A percentile compares a stretch with the other conserved stretches of the same genome.
Conservation (phyloP, 2,888 invertebrate species). For the Dryobota labecula region DNA sequence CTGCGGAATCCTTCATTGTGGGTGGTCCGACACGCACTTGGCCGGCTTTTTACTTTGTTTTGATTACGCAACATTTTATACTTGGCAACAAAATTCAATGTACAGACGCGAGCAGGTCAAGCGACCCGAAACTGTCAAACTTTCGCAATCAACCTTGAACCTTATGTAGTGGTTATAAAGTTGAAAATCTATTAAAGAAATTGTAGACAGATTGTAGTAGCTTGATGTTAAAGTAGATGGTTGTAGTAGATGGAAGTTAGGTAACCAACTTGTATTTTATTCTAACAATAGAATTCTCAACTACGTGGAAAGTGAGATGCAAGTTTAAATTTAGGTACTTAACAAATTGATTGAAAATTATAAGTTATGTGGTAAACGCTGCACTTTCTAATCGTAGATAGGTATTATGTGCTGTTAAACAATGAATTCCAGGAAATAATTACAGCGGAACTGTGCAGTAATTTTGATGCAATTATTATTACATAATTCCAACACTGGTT, state of each 20-base stretch:
- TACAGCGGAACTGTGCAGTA: conserved; percentile 1
- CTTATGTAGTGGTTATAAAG: no score
- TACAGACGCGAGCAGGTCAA: no score
- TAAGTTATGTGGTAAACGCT: conserved; percentile 12
- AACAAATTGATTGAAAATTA: conserved; percentile 35
- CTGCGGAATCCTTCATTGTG: no score
- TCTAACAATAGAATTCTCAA: conserved; percentile 54
- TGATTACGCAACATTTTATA: conserved; percentile 15
- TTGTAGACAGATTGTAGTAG: no score
- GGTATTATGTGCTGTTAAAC: conserved; percentile 22
- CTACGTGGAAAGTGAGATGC: conserved; percentile 7
- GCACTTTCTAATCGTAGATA: conserved; percentile 33
- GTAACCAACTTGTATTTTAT: conserved; percentile 57
- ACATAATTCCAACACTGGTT: not conserved
- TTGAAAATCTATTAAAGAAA: no score
- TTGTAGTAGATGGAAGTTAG: no score
- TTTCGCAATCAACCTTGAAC: no score
- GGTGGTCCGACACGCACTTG: no score
- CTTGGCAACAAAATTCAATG: conserved; percentile 48
- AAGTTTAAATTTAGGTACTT: conserved; percentile 10
- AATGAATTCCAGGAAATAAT: conserved; percentile 32
- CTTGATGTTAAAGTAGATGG: no score
- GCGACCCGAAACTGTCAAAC: no score
- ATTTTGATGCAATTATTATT: conserved; percentile 25
- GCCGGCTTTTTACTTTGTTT: conserved; percentile 14